Evolutionary conservation across 1,140 invertebrate species (phyloP), one percentile per base, ranked within the genome.

Genomic region (Dryas iulia): DNA sequence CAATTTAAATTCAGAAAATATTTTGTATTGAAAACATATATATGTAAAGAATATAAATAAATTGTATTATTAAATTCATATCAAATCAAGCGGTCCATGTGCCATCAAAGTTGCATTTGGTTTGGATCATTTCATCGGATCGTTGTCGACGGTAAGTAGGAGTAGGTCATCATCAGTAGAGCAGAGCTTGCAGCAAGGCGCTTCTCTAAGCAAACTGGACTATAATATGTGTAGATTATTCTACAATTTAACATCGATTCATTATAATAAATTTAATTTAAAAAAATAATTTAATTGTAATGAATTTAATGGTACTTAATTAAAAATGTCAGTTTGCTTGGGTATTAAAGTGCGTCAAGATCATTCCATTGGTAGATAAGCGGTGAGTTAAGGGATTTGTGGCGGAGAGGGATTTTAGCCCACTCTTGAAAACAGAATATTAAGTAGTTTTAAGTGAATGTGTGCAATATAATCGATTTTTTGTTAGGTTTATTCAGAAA

Each of bases 381-480:
- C 89, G 89, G 87, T 91, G 89, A 91, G 89, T 89, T 89, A 78
- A 88, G 77, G 82, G 86, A 86, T 83, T 87, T 90, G 80, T 91
- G 89, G 87, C 86, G 89, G 87, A 87, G 89, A 91, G 89, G 89
- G 89, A 91, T 89, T 87, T 79, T 83, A 81, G 87, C 87, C 89
- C 89, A 83, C 81, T 89, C 85, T 73, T 78, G 72, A 80, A 81
- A 76, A 84, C 70, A 66, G 69, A 82, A 82, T 76, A 78, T 64
- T 47, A 47, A 47, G 73, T 86, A 85, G 76, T 79, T 73, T 61
- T 82, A 84, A 87, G 77, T 87, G 79, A 85, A 86, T 89, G 86
- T 89, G 80, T 90, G 86, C 87, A 86, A 81, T 89, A 83, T 91
- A 86, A 87, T 85, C 83, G 72, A 86, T 80, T 72, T 86, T 85